Evolutionary conservation across 1,140 invertebrate species (phyloP).

Genomic region (Eufriesea mexicana): DNA sequence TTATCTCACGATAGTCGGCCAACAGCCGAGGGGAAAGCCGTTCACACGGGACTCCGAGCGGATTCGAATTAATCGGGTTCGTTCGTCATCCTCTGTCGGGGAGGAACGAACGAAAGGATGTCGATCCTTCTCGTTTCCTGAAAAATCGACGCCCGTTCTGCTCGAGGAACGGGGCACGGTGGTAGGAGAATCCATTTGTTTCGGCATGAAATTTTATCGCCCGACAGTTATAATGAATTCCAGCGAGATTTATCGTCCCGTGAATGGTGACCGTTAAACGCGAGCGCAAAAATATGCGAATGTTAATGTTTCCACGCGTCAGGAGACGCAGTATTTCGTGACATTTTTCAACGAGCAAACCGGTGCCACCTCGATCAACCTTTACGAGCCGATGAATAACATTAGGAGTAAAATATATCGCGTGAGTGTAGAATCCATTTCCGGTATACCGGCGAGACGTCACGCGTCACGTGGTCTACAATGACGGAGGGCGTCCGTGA

Average conservation of each 20-base stretch:
- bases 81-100: neutral
- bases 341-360: conserved; percentile 10
- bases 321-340: neutral
- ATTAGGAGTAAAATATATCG: neutral
- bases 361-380: conserved; percentile 7
- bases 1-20: neutral
- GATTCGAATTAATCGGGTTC: neutral
- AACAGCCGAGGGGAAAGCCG: neutral
- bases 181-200: neutral
- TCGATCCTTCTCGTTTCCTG: neutral
- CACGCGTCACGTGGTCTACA: neutral
- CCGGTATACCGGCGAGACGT: neutral
- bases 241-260: conserved; percentile 18
- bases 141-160: neutral
- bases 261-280: conserved; percentile 27
- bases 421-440: neutral
- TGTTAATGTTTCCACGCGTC: conserved; percentile 8
- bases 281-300: neutral
- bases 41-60: neutral
- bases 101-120: neutral
- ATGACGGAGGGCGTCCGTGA: neutral
- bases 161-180: neutral
- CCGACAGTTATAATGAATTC: conserved; percentile 34
- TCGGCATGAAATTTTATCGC: conserved; percentile 22
- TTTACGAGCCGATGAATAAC: neutral